Evolutionary conservation across 2,888 invertebrate species (phyloP).

Genomic region (Strigamia transsilvanica): DNA sequence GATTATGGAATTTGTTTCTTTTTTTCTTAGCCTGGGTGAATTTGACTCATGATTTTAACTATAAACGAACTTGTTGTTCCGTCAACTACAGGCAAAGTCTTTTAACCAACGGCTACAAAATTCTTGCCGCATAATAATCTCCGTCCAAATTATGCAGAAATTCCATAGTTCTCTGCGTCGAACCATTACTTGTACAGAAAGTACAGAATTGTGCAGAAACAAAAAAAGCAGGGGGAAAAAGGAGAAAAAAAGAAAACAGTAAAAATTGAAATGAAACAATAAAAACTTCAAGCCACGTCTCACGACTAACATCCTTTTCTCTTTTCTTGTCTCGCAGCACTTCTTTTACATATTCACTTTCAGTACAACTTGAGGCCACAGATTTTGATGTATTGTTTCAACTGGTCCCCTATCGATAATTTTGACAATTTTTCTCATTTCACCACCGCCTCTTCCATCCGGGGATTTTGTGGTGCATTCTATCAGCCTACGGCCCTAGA

Average conservation of each 20-base stretch:
- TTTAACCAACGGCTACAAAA: no score
- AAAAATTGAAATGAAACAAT: conserved; percentile 43
- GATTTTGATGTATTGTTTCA: conserved; percentile 43
- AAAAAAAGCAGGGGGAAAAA: no score
- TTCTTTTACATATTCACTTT: conserved; percentile 40
- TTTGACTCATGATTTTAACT: no score
- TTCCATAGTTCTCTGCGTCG: no score
- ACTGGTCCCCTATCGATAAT: conserved; percentile 35
- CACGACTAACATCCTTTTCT: background rate
- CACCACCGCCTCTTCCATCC: conserved; percentile 25
- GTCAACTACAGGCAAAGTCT: no score
- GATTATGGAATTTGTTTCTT: no score
- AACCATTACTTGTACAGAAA: no score
- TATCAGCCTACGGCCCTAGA: conserved; percentile 1
- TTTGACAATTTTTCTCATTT: conserved; percentile 40
- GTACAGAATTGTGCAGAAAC: no score
- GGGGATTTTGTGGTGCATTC: conserved; percentile 23
- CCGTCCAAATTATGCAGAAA: no score
- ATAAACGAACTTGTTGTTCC: no score
- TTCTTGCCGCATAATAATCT: no score
- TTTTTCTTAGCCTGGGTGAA: no score
- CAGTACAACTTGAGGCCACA: conserved; percentile 21
- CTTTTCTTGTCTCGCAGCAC: background rate
- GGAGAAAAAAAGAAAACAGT: background rate
- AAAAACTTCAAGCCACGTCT: conserved; percentile 24